Conservation (phyloP, 1,140 invertebrate genomes). For the Rhagoletis pomonella region DNA sequence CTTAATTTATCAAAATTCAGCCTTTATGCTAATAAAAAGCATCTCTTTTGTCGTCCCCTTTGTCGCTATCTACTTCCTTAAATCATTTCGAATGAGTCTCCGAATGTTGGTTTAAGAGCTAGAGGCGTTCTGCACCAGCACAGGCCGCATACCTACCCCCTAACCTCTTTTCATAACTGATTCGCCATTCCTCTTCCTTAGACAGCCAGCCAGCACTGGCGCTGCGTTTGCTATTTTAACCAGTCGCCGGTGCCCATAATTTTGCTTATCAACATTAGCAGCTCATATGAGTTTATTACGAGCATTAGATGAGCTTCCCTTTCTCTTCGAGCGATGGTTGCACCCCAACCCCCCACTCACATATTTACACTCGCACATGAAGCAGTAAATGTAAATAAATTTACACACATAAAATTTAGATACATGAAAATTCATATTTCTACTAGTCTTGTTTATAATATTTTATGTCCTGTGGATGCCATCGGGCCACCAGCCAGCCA, state of each 20-base stretch:
- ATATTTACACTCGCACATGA: not conserved
- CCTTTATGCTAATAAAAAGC: constrained; percentile 51
- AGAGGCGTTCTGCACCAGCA: not conserved
- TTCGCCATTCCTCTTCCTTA: not conserved
- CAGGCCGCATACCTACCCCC: not conserved
- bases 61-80: constrained; percentile 2
- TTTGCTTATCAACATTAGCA: constrained; percentile 54
- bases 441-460: constrained; percentile 48
- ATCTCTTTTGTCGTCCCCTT: not conserved
- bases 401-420: constrained; percentile 48
- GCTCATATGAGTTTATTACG: constrained; percentile 52
- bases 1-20: constrained; percentile 54
- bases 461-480: constrained; percentile 39
- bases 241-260: constrained; percentile 47
- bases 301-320: constrained; percentile 35
- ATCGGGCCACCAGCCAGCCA: not conserved
- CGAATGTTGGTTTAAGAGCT: constrained; percentile 17
- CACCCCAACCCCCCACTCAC: not conserved
- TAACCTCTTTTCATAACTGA: not conserved
- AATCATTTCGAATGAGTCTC: constrained; percentile 34
- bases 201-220: not conserved
- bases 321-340: not conserved
- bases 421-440: constrained; percentile 50
- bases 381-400: constrained; percentile 7
- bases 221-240: not conserved